Base-by-base conservation (phyloP, 1,140 invertebrate species). In the Proctacanthus coquilletti region DNA sequence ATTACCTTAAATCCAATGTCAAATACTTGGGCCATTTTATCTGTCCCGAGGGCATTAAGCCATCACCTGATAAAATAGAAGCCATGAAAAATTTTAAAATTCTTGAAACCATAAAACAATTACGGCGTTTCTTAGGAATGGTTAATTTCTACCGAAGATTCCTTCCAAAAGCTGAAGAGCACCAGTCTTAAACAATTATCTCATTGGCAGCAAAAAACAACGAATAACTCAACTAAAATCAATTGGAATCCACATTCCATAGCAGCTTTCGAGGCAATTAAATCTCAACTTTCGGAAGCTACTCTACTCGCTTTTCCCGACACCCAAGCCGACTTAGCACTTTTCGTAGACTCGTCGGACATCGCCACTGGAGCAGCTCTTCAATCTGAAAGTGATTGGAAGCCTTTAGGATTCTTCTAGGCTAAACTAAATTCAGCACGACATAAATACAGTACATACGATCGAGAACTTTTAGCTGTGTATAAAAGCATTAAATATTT, bases 111-210 rank as follows among this genome's bases (percentile, higher is more conserved):
- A n/a, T n/a, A n/a, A n/a, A n/a, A n/a, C n/a, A n/a, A 25, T 38
- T 59, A 14, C 40, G 60, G 11, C 39, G 51, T 5, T 68, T 67
- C 40, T 33, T 67, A 6, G 65, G 57, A 0, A 56, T 62, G 45
- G 19, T 62, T 0, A 62, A 63, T 25, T 63, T 55, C 43, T 63
- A 63, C 39, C 34, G 49, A n/a, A 32, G 42, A 6, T 57, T 46
- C 32, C 35, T 59, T 1, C 49, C 45, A 0, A 38, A 52, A 11
- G 47, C 51, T 5, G 46, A 50, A 11, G 20, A 49, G 10, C 13
- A 23, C 5, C 51, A 53, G 35, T 33, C 41, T 60, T 4, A 42
- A 42, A 21, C 17, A 38, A 6, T 41, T 45, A n/a, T n/a, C 34
- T 47, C 2, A 44, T 39, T 32, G 38, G 39, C 2, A 53, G 43